Base-by-base conservation (phyloP, 2,797 vertebrate species). In the Okamejei kenojei region DNA sequence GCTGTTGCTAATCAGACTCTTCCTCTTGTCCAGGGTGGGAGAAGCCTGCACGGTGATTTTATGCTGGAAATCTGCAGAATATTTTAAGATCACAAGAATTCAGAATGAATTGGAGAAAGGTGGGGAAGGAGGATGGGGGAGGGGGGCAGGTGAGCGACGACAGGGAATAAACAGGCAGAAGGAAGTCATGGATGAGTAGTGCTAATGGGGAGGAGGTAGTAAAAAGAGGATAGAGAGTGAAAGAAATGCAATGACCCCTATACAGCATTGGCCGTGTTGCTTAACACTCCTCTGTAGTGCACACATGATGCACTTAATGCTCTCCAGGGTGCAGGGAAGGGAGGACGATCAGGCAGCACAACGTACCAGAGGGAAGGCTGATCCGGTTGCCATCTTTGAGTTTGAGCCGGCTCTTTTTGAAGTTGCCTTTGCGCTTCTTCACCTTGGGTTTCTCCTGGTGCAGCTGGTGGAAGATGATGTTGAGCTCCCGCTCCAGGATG, bases 31-130 rank as follows among this genome's bases (percentile, higher is more conserved):
- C 94, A 98, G 97, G 0, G 98, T 98, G 0, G 99, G 99, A 92
- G 98, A 99, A 21, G 98, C 98, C 95, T 99, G 98, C 92, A 99
- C 98, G 6, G 98, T 99, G 96, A 99, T 99, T 95, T 99, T 99
- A 95, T 99, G 99, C 96, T 99, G 98, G 95, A 99, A 99, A 97
- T 99, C 98, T 99, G 94, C 54, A 94, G 76, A 93, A 92, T 13
- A 74, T 91, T 91, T 45, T 19, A 38, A 90, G n/a, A 61, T 32
- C 88, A 90, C 54, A 76, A 92, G 71, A 76, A n/a, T 68, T 92
- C 90, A 74, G 26, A n/a, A 65, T n/a, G 23, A 63, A 54, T 29
- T 84, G 81, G 90, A 23, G 78, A 32, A 58, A 45, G 76, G 11
- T 5, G 11, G 13, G 54, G 74, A 21, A 58, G 26, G 21, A 29